Base-by-base conservation (phyloP, 1,140 invertebrate species). In the Lepeophtheirus salmonis region DNA sequence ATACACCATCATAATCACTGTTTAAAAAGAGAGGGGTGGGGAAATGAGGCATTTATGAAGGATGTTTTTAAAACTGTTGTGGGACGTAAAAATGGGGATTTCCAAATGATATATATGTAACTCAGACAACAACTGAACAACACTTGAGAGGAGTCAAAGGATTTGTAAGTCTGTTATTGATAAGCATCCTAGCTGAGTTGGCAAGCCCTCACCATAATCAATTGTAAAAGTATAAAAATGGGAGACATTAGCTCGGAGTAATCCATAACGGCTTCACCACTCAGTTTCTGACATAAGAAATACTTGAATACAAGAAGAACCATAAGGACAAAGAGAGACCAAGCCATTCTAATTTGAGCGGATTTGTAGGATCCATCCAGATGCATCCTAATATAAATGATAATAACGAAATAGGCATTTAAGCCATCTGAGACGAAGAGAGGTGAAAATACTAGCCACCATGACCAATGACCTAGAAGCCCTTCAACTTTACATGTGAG, bases 201-300 rank as follows among this genome's bases (percentile, higher is more conserved):
- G 75, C 90, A 97, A 10, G 89, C 89, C 68, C 88, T 78, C 51
- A 94, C 82, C 64, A 91, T 86, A 62, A 94, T 81, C 23, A 95
- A 71, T 70, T 91, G 84, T 53, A 92, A 72, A 24, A 94, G 72
- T 62, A 92, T 85, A 73, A 94, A 95, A 30, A 95, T 73, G 16
- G 90, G 89, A 55, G 87, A 83, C 70, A 92, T 80, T 13, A 95
- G 83, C 79, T 95, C 89, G 50, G 87, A 90, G 68, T 84, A 90
- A 67, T 89, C 86, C 51, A 90, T 78, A 14, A 75, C 78, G 57
- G 80, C 80, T 67, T 83, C 79, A 22, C 82, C 82, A 66, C 83
- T 79, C 18, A 95, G 71, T 72, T 89, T 92, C 70, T 84, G 81
- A 73, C 88, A 95, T 13, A 96, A 69, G 60, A 96, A 75, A 73